Conservation (phyloP, 2,113 vertebrate genomes). For the Lophotis ruficrista region DNA sequence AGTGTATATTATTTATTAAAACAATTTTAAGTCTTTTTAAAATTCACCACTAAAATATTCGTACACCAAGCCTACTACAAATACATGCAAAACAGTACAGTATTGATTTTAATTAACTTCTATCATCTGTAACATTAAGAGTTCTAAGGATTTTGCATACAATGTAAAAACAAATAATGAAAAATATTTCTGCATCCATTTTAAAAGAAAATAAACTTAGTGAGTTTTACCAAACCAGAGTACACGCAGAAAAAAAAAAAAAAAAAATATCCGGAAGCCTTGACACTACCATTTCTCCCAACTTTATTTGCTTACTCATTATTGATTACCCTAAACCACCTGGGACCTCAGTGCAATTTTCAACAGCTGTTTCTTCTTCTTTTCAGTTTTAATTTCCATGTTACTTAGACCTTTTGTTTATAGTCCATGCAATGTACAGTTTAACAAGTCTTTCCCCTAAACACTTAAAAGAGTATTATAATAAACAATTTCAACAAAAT, state of each 20-base stretch:
- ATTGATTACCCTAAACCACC: background rate
- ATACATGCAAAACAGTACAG: background rate
- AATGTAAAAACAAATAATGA: background rate
- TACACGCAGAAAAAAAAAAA: no score
- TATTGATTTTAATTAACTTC: background rate
- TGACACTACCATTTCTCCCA: background rate
- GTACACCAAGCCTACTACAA: background rate
- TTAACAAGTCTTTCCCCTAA: background rate
- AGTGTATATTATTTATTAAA: background rate
- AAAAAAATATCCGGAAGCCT: background rate
- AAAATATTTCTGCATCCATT: background rate
- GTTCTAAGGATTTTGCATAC: background rate
- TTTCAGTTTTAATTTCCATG: background rate
- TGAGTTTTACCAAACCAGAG: background rate
- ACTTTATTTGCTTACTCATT: background rate
- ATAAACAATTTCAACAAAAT: background rate
- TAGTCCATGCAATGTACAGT: background rate
- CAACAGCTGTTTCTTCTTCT: background rate
- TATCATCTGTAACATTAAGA: background rate
- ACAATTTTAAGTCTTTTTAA: background rate
- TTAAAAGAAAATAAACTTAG: background rate
- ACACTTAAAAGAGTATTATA: background rate
- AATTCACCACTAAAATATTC: background rate
- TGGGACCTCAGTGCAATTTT: background rate
- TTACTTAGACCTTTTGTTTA: background rate